phyloP scores from a whole-genome alignment of 2,888 invertebrate genomes.

The Chydorus sphaericus region DNA sequence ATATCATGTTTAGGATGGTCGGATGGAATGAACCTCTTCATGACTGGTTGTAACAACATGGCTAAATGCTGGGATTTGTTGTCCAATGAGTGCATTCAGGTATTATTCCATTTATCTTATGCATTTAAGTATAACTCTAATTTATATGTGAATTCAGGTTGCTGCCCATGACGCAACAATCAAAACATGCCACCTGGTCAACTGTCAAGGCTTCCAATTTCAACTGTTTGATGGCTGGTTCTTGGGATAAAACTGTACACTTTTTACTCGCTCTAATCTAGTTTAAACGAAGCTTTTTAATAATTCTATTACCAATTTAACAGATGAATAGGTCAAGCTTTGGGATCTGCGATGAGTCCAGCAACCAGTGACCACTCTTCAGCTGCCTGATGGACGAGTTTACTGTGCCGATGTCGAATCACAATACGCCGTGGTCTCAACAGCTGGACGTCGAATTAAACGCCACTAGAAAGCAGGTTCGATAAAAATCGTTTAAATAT shows the following conservation, averaged over 20 bases:
- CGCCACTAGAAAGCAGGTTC: too few relatives aligned
- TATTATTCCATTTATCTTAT: too few relatives aligned
- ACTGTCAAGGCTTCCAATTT: constrained; percentile 90
- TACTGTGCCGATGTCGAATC: constrained; percentile 98
- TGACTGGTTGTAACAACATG: too few relatives aligned
- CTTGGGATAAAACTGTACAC: constrained; percentile 92
- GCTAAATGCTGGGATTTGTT: too few relatives aligned
- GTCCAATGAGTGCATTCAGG: too few relatives aligned
- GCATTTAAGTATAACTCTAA: neutral
- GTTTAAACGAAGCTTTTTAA: too few relatives aligned
- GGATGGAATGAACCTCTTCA: too few relatives aligned
- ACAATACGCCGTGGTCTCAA: constrained; percentile 95
- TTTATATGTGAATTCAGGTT: constrained; percentile 36
- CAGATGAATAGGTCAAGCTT: too few relatives aligned
- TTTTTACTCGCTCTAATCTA: too few relatives aligned
- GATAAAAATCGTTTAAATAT: too few relatives aligned
- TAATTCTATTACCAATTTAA: too few relatives aligned
- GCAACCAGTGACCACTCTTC: constrained; percentile 76
- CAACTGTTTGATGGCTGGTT: constrained; percentile 94
- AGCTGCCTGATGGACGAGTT: constrained; percentile 79
- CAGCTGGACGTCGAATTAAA: constrained; percentile 77
- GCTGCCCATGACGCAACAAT: constrained; percentile 92
- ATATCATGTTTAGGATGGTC: too few relatives aligned
- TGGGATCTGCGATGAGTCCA: constrained; percentile 93
- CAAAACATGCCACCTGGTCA: constrained; percentile 92